Base-by-base conservation (phyloP, 2,888 invertebrate species). In the Biston stratarius region DNA sequence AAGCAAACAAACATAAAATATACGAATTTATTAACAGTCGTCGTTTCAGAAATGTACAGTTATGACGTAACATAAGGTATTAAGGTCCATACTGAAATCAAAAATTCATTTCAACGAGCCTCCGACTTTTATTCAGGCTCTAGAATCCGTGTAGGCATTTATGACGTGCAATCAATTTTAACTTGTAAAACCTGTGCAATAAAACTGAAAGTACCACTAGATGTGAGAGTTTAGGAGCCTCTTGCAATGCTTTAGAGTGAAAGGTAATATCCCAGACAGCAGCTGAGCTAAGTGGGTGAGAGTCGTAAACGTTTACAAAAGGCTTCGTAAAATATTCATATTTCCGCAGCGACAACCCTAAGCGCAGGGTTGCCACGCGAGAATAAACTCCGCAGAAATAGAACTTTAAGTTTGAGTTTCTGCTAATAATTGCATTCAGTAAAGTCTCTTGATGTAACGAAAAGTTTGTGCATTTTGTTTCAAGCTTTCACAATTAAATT, bases 261-360 rank as follows among this genome's bases (percentile, higher is more conserved):
- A 67, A 75, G 66, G 61, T 73, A 72, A 76, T 69, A 68, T 67
- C 76, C 74, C 75, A 68, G 74, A 77, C 77, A 78, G 75, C 70
- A 60, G 60, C 64, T 51, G 38, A 73, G 71, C 69, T 59, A 79
- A 82, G 77, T 79, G 83, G 77, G 77, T 67, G 74, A 76, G 69
- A 77, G 74, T 77, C 75, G 77, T 79, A 79, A 83, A 78, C 79
- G 79, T 77, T 80, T 78, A 82, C 80, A 83, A 84, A 82, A 82
- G 80, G 79, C 77, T 77, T 77, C 65, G 72, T 84, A 74, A 84
- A 84, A 85, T 86, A 85, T 86, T 85, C 82, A 85, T 85, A 83
- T 83, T 81, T 75, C 59, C 72, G 69, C 51, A 63, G 67, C 69
- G 64, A 74, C 73, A 72, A 66, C 67, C 72, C 55, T 72, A 56